Base-by-base conservation (phyloP, 53 echinoderm and acorn worm species). In the Echinarachnius parma region DNA sequence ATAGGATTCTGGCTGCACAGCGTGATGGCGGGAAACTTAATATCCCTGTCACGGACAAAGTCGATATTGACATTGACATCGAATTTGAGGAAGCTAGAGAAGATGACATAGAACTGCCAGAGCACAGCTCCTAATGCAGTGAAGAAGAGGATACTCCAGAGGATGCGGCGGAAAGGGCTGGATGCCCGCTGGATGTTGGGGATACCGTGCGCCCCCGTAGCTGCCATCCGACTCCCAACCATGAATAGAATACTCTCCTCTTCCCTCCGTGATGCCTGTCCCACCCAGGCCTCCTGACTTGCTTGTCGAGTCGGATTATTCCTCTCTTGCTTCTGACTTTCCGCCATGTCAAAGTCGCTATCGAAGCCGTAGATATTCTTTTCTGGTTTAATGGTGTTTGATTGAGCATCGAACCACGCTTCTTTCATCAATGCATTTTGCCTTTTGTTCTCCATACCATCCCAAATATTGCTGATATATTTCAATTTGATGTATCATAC, bases 1-100 rank as follows among this genome's bases (percentile, higher is more conserved):
- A 92, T 64, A 1, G 82, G 61, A 61, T 92, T 92, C 77, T 84
- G 26, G 77, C 89, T 92, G 35, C 92, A 92, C 10, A 92, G 23
- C 20, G 92, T 92, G 13, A 92, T 79, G 4, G 92, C 92, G 9
- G 92, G 92, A 21, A 85, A 82, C 0, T 44, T 27, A 1, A 79
- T 21, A 14, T 30, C 19, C 16, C 46, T 59, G 5, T 44, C 62
- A 28, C 35, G 77, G 24, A 66, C 58, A 34, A 67, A 57, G 4
- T 87, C 94, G 42, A 76, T 29, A 45, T 90, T 87, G 39, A 82
- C 72, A 26, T 80, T 76, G 28, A 92, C 89, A 2, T 81, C 82
- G 28, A 20, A 69, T 0, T 20, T 5, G 16, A 68, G 23, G 59
- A 18, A 89, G 9, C 21, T 39, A 2, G 4, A 28, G 10, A 79